These are phyloP conservation scores for Gadus macrocephalus DNA, from an alignment of 2,113 vertebrate species.

Conservation along the genomic window DNA sequence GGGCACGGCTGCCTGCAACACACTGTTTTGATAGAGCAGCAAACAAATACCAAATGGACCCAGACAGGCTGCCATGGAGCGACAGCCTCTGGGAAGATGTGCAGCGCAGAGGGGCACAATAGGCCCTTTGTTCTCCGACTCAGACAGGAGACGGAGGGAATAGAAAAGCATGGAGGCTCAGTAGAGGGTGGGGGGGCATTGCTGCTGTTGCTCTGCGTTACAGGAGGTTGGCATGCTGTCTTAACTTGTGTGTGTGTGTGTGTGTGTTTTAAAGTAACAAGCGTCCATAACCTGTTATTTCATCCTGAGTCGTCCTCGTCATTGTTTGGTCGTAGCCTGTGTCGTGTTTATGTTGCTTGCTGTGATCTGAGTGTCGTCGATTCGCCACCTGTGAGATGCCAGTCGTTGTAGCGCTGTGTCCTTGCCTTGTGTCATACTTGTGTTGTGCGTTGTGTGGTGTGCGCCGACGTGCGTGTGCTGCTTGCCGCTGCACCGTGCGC, in stretches of 20 bases:
- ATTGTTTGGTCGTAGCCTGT: constrained; percentile 34
- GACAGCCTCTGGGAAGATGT: constrained; percentile 35
- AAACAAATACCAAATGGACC: constrained; percentile 45
- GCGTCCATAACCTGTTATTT: constrained; percentile 48
- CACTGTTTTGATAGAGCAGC: neutral
- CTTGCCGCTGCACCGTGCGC: neutral
- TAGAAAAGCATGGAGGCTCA: constrained; percentile 16
- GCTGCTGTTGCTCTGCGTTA: constrained; percentile 34
- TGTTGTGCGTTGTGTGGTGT: constrained; percentile 1
- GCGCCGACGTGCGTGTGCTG: neutral
- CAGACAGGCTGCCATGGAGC: constrained; percentile 24
- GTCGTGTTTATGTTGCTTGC: constrained; percentile 49
- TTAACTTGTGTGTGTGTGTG: constrained; percentile 28
- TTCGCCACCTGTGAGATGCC: constrained; percentile 48
- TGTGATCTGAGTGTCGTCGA: constrained; percentile 33
- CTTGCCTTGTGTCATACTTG: constrained; percentile 25
- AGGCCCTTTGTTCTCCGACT: constrained; percentile 54
- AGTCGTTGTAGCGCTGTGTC: constrained; percentile 19
- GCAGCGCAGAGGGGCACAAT: constrained; percentile 39
- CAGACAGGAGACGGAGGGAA: constrained; percentile 13
- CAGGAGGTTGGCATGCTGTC: constrained; percentile 51
- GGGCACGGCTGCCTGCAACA: constrained; percentile 16
- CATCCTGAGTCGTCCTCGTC: constrained; percentile 14
- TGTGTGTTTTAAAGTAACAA: constrained; percentile 53
- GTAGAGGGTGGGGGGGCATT: constrained; percentile 30